phyloP scores from a whole-genome alignment of 2,797 vertebrate species.

The Lagorchestes hirsutus region DNA sequence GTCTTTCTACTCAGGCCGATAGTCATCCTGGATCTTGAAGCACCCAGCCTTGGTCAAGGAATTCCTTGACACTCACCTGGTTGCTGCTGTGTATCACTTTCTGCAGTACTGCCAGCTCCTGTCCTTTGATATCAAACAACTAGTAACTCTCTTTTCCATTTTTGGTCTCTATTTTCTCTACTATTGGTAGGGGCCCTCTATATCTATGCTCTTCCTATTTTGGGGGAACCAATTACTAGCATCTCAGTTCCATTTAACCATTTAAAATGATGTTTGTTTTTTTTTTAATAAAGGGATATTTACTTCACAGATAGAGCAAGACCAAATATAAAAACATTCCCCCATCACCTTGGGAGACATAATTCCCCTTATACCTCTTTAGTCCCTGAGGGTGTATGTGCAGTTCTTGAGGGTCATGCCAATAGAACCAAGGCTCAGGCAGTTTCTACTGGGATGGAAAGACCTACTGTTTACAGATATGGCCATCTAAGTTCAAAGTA shows the following conservation, averaged over 20 bases:
- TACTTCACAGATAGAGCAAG: not conserved
- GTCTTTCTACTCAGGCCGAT: not conserved
- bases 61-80: not conserved
- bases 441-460: not conserved
- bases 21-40: not conserved
- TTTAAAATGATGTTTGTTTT: not conserved
- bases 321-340: not conserved
- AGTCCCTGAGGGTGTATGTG: not conserved
- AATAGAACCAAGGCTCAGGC: not conserved
- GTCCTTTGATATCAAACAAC: not conserved
- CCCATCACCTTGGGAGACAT: not conserved
- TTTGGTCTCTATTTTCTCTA: not conserved
- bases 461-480: not conserved
- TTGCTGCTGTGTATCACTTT: not conserved
- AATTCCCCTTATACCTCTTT: not conserved
- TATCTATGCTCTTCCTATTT: not conserved
- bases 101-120: not conserved
- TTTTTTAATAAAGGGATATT: not conserved
- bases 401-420: not conserved
- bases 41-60: not conserved
- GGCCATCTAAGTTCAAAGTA: not conserved
- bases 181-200: not conserved
- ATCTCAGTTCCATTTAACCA: not conserved
- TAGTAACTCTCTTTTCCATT: not conserved
- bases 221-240: not conserved